Percentiles rank a stretch among this genome's conserved stretches.
Conservation (phyloP, 2,888 invertebrate species). For the Linnaemya tessellans region DNA sequence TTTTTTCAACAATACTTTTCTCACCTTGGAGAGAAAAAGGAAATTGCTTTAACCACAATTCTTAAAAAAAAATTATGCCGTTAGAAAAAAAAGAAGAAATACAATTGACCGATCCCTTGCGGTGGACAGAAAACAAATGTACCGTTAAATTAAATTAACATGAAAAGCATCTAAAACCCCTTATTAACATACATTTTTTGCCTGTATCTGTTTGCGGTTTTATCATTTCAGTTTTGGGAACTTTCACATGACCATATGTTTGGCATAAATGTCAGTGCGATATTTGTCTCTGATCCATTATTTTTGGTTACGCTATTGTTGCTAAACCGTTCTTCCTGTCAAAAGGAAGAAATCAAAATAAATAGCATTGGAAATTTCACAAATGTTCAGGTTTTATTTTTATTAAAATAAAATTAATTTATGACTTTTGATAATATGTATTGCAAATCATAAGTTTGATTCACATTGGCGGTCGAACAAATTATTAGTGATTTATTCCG, state of each 20-base stretch:
- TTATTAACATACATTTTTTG: constrained; percentile 31
- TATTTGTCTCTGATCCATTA: constrained; percentile 17
- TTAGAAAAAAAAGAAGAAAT: constrained; percentile 40
- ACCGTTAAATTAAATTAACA: constrained; percentile 31
- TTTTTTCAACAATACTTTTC: constrained; percentile 68
- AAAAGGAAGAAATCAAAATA: neutral
- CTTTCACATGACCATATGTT: constrained; percentile 31
- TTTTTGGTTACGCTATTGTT: neutral
- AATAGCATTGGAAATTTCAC: neutral
- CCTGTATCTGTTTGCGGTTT: constrained; percentile 50
- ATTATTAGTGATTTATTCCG: constrained; percentile 11
- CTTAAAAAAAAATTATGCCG: constrained; percentile 39
- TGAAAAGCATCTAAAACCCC: constrained; percentile 36
- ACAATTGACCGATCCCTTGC: constrained; percentile 34
- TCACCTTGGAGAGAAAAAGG: constrained; percentile 49
- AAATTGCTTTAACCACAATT: constrained; percentile 26
- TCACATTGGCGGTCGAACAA: neutral
- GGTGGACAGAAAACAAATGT: constrained; percentile 16
- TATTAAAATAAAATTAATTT: neutral
- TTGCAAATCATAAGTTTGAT: constrained; percentile 22
- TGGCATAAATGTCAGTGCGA: constrained; percentile 19
- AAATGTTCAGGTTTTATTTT: constrained; percentile 13
- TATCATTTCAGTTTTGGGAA: constrained; percentile 34
- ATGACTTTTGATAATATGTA: neutral
- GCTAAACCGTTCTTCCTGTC: constrained; percentile 15